These are phyloP conservation scores for Ellobium chinense DNA, from an alignment of 2,888 invertebrate genomes.

Conservation along the genomic window DNA sequence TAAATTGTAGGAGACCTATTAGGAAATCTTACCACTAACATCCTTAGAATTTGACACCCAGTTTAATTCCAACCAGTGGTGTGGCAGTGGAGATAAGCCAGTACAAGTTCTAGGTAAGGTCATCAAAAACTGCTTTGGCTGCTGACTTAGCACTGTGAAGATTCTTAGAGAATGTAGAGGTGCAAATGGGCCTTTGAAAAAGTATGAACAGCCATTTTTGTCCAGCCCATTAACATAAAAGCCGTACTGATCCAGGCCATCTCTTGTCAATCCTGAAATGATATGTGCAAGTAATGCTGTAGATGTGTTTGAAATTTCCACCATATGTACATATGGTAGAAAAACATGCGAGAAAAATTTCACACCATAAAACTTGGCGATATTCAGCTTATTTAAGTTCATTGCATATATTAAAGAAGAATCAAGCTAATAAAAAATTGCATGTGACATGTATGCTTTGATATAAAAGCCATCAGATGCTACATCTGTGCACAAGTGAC, in stretches of 20 bases:
- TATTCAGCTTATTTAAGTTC: too few relatives aligned
- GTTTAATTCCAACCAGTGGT: constrained; percentile 67
- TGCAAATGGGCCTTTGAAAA: constrained; percentile 67
- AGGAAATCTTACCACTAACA: constrained; percentile 67
- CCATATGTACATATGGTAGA: too few relatives aligned
- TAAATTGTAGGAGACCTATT: too few relatives aligned
- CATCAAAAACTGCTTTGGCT: constrained; percentile 66
- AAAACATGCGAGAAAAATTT: too few relatives aligned
- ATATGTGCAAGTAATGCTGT: too few relatives aligned
- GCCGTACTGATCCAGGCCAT: constrained; percentile 66
- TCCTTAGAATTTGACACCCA: constrained; percentile 68
- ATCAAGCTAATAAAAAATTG: too few relatives aligned
- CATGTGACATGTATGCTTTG: too few relatives aligned
- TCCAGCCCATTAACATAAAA: constrained; percentile 69
- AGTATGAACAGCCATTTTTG: constrained; percentile 64
- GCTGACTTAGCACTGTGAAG: constrained; percentile 62
- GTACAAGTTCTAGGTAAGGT: constrained; percentile 64
- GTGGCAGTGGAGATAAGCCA: constrained; percentile 60
- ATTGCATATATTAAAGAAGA: too few relatives aligned
- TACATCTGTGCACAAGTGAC: too few relatives aligned
- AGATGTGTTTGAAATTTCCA: too few relatives aligned
- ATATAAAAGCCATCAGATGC: too few relatives aligned
- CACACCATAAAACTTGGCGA: too few relatives aligned
- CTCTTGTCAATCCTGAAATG: constrained; percentile 62
- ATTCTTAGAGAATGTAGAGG: constrained; percentile 61